Conservation (phyloP, 53 echinoderm and acorn worm species). For the Antedon mediterranea region DNA sequence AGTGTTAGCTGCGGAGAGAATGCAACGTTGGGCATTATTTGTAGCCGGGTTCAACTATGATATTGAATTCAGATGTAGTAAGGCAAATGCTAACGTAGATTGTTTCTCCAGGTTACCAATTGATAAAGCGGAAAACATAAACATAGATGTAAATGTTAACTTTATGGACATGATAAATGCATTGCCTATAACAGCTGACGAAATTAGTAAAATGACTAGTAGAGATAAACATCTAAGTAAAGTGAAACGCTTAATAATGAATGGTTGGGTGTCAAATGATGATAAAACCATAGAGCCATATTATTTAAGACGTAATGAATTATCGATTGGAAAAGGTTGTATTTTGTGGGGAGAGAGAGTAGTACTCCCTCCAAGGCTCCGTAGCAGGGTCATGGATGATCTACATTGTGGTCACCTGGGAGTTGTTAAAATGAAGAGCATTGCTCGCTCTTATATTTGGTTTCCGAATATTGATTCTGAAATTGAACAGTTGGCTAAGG, state of each 20-base stretch:
- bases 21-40: conserved; percentile 8
- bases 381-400: background rate
- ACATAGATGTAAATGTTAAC: conserved; percentile 1
- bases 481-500: conserved; percentile 7
- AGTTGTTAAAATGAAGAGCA: conserved; percentile 8
- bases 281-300: conserved; percentile 3
- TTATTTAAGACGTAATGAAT: background rate
- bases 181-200: background rate
- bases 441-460: conserved; percentile 4
- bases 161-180: conserved; percentile 8
- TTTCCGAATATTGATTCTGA: conserved; percentile 10
- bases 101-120: conserved; percentile 30
- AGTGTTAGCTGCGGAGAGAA: conserved; percentile 7
- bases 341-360: conserved; percentile 3
- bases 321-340: conserved; percentile 1
- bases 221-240: conserved; percentile 2
- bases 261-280: conserved; percentile 6
- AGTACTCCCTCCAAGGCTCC: background rate
- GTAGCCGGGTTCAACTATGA: conserved; percentile 9
- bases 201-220: background rate
- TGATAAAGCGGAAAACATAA: background rate
- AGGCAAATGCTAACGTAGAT: conserved; percentile 11
- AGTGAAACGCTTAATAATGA: background rate
- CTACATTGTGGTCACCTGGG: background rate
- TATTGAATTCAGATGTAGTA: conserved; percentile 2